Evolutionary conservation across 2,797 vertebrate species (phyloP).

Genomic region (Poecilia wingei): DNA sequence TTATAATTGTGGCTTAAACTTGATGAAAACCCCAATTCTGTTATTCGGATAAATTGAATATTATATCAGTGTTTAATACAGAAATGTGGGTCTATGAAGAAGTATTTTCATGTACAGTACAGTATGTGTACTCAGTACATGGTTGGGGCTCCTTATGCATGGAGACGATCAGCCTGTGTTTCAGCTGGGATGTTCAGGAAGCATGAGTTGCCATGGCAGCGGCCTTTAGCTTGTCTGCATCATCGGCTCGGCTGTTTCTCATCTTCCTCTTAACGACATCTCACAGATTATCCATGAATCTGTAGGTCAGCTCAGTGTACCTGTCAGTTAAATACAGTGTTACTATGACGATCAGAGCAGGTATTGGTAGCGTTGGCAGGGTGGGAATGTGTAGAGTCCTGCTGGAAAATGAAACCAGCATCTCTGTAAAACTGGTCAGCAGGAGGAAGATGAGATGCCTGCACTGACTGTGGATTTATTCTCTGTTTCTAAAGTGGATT

Average conservation of each 20-base stretch:
- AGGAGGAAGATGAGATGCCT: neutral
- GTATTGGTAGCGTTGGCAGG: neutral
- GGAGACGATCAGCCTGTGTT: neutral
- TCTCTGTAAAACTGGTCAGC: neutral
- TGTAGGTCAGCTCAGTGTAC: neutral
- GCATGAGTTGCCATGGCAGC: neutral
- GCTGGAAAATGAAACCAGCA: neutral
- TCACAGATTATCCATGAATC: neutral
- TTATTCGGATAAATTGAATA: neutral
- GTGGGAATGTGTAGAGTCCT: neutral
- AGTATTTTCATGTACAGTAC: neutral
- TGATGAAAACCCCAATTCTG: neutral
- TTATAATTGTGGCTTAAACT: neutral
- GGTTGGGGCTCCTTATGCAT: neutral
- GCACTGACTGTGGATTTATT: neutral
- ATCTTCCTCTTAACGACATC: neutral
- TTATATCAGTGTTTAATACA: neutral
- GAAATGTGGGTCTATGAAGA: neutral
- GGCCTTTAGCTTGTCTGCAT: neutral
- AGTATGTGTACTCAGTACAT: neutral
- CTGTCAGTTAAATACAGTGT: neutral
- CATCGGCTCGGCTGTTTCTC: neutral
- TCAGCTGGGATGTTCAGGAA: neutral
- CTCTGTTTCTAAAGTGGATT: neutral
- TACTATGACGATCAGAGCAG: neutral